Evolutionary conservation across 1,140 invertebrate genomes (phyloP).

Genomic region (Drosophila bipectinata): DNA sequence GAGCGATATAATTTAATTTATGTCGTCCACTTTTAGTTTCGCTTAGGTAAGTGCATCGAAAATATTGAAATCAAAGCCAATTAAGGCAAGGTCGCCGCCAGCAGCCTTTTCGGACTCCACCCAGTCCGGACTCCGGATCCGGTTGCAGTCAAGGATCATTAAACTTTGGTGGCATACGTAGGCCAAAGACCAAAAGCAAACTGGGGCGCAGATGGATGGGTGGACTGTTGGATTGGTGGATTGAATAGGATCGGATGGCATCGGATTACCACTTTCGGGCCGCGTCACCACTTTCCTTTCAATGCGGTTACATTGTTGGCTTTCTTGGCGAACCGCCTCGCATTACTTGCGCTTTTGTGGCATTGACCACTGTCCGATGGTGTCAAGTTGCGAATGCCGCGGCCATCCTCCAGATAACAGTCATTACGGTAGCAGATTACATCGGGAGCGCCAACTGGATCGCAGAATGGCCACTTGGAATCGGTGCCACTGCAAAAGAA

Average conservation of each 20-base stretch:
- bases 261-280: constrained; percentile 70
- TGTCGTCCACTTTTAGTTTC: constrained; percentile 22
- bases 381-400: constrained; percentile 56
- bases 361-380: constrained; percentile 53
- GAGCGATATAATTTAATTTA: constrained; percentile 10
- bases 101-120: constrained; percentile 38
- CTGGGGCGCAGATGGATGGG: constrained; percentile 29
- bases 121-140: constrained; percentile 48
- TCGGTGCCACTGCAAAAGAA: constrained; percentile 61
- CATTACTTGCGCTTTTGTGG: constrained; percentile 75
- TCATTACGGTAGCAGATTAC: constrained; percentile 44
- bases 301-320: constrained; percentile 19
- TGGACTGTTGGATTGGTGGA: background rate
- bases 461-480: constrained; percentile 30
- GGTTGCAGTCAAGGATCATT: constrained; percentile 80
- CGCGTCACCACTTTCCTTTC: constrained; percentile 60
- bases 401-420: constrained; percentile 53
- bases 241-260: constrained; percentile 23
- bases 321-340: constrained; percentile 63
- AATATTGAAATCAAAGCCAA: constrained; percentile 44
- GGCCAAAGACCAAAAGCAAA: constrained; percentile 15
- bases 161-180: constrained; percentile 54
- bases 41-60: constrained; percentile 20
- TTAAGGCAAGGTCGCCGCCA: constrained; percentile 37
- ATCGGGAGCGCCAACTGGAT: constrained; percentile 6